Evolutionary conservation across 2,888 invertebrate species (phyloP).

Genomic region (Dasypogon diadema): DNA sequence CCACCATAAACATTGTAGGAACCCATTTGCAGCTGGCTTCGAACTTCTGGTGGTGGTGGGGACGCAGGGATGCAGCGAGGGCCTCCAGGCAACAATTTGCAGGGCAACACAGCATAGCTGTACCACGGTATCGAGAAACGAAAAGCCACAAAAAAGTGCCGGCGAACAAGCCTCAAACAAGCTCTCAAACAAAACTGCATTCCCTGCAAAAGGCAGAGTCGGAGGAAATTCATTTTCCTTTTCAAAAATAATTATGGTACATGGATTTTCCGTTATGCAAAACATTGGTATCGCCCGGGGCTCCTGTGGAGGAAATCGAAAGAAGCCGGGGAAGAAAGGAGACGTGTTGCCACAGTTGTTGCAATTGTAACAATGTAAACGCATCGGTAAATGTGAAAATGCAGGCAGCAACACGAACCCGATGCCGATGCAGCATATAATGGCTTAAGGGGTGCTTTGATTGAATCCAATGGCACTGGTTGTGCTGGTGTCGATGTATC

Average conservation of each 20-base stretch:
- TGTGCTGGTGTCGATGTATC: background rate
- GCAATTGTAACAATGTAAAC: slow-evolving; percentile 47
- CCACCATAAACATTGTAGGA: slow-evolving; percentile 44
- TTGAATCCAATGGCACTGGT: slow-evolving; percentile 51
- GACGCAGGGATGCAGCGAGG: background rate
- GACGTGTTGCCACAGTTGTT: slow-evolving; percentile 35
- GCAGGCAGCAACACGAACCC: slow-evolving; percentile 20
- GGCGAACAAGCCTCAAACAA: slow-evolving; percentile 42
- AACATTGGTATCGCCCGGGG: slow-evolving; percentile 17
- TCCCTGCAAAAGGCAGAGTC: slow-evolving; percentile 10
- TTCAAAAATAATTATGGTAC: slow-evolving; percentile 46
- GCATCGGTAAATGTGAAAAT: slow-evolving; percentile 39
- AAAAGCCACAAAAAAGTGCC: slow-evolving; percentile 31
- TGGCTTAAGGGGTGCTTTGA: slow-evolving; percentile 50
- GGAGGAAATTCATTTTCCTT: slow-evolving; percentile 43
- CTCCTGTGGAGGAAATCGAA: background rate
- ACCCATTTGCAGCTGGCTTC: slow-evolving; percentile 24
- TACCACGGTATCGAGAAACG: background rate
- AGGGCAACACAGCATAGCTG: background rate
- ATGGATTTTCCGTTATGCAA: slow-evolving; percentile 45
- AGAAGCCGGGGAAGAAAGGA: background rate
- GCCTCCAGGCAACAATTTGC: background rate
- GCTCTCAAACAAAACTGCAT: slow-evolving; percentile 28
- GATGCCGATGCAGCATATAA: slow-evolving; percentile 33
- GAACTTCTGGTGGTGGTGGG: too few species aligned